phyloP scores from a whole-genome alignment of 2,888 invertebrate species.

The Dorcus hopei region DNA sequence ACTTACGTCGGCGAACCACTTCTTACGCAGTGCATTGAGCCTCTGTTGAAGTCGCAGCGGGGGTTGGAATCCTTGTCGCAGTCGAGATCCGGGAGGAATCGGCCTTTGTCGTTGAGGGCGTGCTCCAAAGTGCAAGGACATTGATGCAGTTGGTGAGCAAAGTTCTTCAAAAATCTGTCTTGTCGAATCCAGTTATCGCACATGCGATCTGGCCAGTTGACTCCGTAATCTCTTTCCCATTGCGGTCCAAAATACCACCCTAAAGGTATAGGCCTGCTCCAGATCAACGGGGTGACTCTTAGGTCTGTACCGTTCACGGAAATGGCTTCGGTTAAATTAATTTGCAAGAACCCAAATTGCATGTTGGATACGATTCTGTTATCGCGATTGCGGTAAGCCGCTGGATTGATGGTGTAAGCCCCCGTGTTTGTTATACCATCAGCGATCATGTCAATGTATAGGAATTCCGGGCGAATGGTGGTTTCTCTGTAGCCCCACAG shows the following conservation, averaged over 20 bases:
- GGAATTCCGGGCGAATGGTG: slow-evolving; percentile 74
- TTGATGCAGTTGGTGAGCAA: slow-evolving; percentile 76
- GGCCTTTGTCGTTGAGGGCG: slow-evolving; percentile 86
- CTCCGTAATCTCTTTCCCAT: slow-evolving; percentile 79
- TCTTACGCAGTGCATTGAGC: slow-evolving; percentile 89
- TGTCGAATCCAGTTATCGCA: slow-evolving; percentile 90
- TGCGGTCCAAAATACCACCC: slow-evolving; percentile 91
- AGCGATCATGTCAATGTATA: slow-evolving; percentile 76
- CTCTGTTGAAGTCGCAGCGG: slow-evolving; percentile 82
- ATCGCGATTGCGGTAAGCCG: slow-evolving; percentile 66
- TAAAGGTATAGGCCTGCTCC: slow-evolving; percentile 89
- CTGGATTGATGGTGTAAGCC: slow-evolving; percentile 68
- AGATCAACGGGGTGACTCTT: slow-evolving; percentile 58
- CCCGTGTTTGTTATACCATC: slow-evolving; percentile 56
- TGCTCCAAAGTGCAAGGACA: slow-evolving; percentile 93
- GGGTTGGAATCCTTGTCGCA: slow-evolving; percentile 92
- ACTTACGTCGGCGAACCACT: slow-evolving; percentile 86
- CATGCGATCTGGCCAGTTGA: slow-evolving; percentile 75
- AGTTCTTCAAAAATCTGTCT: slow-evolving; percentile 79
- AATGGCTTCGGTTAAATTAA: slow-evolving; percentile 77
- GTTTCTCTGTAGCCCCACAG: slow-evolving; percentile 88
- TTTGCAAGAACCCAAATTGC: slow-evolving; percentile 83
- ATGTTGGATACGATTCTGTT: slow-evolving; percentile 69
- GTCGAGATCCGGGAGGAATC: slow-evolving; percentile 84
- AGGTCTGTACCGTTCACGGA: slow-evolving; percentile 45